phyloP scores from a whole-genome alignment of 92 coral and sea anemone species.

The Porites lobata region DNA sequence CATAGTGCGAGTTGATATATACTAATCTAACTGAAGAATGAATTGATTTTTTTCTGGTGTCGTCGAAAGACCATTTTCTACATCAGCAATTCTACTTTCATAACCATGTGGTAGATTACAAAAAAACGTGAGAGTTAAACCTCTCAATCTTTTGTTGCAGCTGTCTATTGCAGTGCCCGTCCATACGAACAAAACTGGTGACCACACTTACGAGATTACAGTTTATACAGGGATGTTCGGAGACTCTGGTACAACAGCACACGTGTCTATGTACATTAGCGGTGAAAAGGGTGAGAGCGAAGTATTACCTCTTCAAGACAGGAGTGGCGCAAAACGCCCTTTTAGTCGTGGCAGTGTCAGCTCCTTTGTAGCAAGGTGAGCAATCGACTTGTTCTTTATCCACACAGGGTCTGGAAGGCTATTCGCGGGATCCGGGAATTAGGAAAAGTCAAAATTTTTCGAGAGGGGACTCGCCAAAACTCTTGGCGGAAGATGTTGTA shows the following conservation, averaged over 20 bases:
- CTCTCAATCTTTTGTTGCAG: neutral
- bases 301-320: constrained; percentile 69
- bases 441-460: no score
- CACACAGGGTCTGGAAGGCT: no score
- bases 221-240: constrained; percentile 86
- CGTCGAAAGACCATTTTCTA: no score
- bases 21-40: no score
- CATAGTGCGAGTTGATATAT: no score
- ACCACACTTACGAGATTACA: constrained; percentile 76
- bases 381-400: neutral
- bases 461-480: no score
- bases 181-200: constrained; percentile 38
- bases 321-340: constrained; percentile 49
- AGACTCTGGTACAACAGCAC: constrained; percentile 88
- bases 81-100: no score
- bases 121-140: no score
- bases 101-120: no score
- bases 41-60: no score
- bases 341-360: constrained; percentile 76
- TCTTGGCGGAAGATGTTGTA: no score
- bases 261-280: constrained; percentile 71
- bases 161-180: constrained; percentile 29
- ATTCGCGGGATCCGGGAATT: no score
- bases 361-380: constrained; percentile 55
- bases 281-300: constrained; percentile 81